Conservation (phyloP, 1,140 invertebrate genomes). For the Penaeus vannamei region DNA sequence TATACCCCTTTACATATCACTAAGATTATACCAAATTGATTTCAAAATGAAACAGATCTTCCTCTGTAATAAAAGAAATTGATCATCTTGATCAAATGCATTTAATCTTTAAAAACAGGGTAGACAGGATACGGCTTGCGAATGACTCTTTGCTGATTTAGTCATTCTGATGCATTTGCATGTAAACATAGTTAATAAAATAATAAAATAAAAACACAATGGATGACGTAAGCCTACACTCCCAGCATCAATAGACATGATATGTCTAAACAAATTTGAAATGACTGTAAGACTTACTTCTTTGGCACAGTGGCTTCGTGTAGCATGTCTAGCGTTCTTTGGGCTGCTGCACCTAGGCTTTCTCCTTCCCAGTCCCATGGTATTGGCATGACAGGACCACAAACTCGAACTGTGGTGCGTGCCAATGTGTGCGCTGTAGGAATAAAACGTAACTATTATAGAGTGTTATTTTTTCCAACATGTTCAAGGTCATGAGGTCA, state of each 20-base stretch:
- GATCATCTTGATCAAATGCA: too few species aligned
- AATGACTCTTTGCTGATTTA: too few species aligned
- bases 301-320: conserved; percentile 74
- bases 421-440: conserved; percentile 76
- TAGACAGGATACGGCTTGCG: too few species aligned
- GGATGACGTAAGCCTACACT: neutral
- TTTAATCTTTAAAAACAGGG: too few species aligned
- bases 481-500: neutral
- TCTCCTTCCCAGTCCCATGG: conserved; percentile 85
- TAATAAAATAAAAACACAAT: neutral
- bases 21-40: too few species aligned
- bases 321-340: conserved; percentile 77
- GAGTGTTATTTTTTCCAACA: neutral
- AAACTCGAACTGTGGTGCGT: conserved; percentile 79
- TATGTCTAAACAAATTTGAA: neutral
- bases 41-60: too few species aligned
- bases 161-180: too few species aligned
- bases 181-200: too few species aligned
- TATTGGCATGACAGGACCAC: conserved; percentile 85
- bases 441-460: neutral
- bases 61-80: too few species aligned
- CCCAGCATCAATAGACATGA: too few species aligned
- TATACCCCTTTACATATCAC: too few species aligned
- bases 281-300: conserved; percentile 60
- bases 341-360: conserved; percentile 76